Conservation (phyloP, 2,888 invertebrate genomes). For the Limnephilus rhombicus region DNA sequence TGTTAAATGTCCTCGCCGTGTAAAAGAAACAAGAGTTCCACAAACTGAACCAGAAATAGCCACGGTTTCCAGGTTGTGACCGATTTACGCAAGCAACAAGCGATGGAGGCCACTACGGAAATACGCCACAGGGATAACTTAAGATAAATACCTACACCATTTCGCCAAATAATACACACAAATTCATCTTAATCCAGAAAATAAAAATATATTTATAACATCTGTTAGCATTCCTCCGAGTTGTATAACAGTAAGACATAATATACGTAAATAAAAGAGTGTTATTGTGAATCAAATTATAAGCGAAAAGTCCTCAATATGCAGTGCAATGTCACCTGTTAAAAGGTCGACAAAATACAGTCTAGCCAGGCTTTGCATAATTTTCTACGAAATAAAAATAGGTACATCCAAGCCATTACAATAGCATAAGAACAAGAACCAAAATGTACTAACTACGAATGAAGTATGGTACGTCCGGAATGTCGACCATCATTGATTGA, state of each 20-base stretch:
- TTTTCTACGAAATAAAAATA: background rate
- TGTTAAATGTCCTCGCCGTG: background rate
- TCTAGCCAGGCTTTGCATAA: background rate
- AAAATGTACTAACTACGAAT: background rate
- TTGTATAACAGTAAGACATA: background rate
- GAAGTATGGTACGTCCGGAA: background rate
- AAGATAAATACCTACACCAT: background rate
- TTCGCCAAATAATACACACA: background rate
- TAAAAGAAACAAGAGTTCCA: background rate
- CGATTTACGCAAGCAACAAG: constrained; percentile 32
- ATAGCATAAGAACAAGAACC: too few relatives aligned
- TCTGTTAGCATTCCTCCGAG: background rate
- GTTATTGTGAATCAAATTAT: too few relatives aligned
- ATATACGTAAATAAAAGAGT: background rate
- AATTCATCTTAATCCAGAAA: background rate
- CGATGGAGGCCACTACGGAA: constrained; percentile 15
- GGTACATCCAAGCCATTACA: too few relatives aligned
- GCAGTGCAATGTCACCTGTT: background rate
- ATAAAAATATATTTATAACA: background rate
- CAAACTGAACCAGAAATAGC: constrained; percentile 30
- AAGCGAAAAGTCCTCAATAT: too few relatives aligned
- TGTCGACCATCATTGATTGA: background rate
- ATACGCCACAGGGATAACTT: background rate
- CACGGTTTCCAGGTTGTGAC: constrained; percentile 38
- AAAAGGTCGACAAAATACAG: background rate